These are phyloP conservation scores for Saimiri boliviensis DNA, from an alignment of 2,113 vertebrate species.

Conservation along the genomic window DNA sequence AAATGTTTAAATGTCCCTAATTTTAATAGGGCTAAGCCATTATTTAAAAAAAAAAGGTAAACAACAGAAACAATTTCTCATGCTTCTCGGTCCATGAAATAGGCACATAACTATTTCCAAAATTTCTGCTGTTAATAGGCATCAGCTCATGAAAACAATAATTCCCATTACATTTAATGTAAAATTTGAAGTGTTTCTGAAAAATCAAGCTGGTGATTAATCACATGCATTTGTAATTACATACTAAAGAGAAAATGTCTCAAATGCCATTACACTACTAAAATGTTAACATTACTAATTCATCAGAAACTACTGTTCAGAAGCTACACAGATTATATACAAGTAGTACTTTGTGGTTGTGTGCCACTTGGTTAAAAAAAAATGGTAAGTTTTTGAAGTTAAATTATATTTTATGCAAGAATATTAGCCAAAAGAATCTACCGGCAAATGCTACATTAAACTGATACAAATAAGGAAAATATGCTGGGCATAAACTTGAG, in stretches of 20 bases:
- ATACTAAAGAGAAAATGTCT: neutral
- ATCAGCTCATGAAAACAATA: neutral
- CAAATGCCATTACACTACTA: neutral
- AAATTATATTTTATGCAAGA: neutral
- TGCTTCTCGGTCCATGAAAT: accelerated
- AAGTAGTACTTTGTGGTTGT: neutral
- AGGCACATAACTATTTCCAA: neutral
- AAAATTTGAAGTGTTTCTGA: neutral
- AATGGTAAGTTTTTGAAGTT: neutral
- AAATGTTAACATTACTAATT: neutral
- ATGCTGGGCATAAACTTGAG: accelerated
- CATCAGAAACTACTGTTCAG: neutral
- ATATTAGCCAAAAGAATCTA: neutral
- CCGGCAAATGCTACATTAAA: neutral
- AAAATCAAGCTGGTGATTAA: neutral
- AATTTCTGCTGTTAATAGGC: neutral
- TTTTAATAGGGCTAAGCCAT: neutral
- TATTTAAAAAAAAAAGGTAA: neutral
- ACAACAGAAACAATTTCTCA: neutral
- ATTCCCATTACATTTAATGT: neutral
- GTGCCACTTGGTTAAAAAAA: neutral
- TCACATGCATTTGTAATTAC: neutral
- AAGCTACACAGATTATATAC: neutral
- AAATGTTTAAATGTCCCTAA: neutral
- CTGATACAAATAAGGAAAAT: neutral